Base-by-base conservation (phyloP, 2,113 vertebrate genomes). In the Forbesichthys agassizii region DNA sequence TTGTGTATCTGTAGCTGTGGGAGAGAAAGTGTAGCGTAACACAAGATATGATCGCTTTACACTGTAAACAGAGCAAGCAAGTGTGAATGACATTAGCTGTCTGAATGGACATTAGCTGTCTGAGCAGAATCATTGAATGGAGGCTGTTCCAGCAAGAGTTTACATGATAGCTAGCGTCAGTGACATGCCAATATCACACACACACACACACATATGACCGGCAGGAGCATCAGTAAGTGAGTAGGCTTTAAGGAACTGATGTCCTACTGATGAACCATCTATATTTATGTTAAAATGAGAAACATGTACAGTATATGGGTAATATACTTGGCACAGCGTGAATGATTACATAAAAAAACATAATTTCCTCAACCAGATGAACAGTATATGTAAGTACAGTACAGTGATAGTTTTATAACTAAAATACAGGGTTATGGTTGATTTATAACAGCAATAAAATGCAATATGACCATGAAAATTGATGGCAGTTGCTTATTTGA, bases 181-280 rank as follows among this genome's bases (percentile, higher is more conserved):
- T 53, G 9, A 64, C 72, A 80, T 68, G 81, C 73, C 56, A 73
- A 73, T 68, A 68, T 66, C 63, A 65, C 71, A 63, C 80, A 72
- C 61, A 63, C 80, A 72, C 61, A 83, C 89, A 86, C 56, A 83
- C 82, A 84, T 86, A 69, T 77, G 14, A 69, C 73, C 68, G 93
- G 92, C 80, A 90, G 89, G 92, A 66, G 93, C 91, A 92, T 81
- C 90, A 93, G 93, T 88, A 92, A 93, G 92, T 89, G 93, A 92
- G 92, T 88, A 94, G 89, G 86, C 90, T 93, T 93, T 94, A 92
- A 96, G 91, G 94, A 80, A 94, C 84, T 91, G 93, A 93, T 91
- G 92, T 95, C 96, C 93, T 96, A 98, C 95, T 96, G 95, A 16
- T 16, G 11, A 14, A 5, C 14, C 27, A 27, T 27, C 27, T 27